phyloP scores from a whole-genome alignment of 2,888 invertebrate genomes.

The Epirrhoe tristata region DNA sequence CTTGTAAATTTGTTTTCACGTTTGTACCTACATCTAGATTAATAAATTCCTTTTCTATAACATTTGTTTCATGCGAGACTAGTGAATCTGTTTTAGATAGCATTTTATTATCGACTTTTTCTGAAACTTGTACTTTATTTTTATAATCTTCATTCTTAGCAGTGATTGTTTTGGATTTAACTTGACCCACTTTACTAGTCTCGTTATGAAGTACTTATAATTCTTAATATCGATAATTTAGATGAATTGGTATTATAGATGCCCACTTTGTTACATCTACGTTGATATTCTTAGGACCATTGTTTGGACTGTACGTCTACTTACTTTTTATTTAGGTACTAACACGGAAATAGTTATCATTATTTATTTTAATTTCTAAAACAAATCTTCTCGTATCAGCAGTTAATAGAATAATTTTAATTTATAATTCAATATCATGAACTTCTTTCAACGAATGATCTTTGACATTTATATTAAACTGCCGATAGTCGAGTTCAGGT shows the following conservation, averaged over 20 bases:
- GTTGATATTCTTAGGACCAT: slow-evolving; percentile 15
- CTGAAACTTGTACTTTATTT: neutral
- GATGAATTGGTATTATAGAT: slow-evolving; percentile 12
- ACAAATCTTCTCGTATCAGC: slow-evolving; percentile 47
- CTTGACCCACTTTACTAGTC: slow-evolving; percentile 24
- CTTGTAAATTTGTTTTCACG: slow-evolving; percentile 67
- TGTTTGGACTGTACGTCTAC: slow-evolving; percentile 16
- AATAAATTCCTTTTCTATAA: slow-evolving; percentile 47
- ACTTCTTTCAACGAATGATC: slow-evolving; percentile 58
- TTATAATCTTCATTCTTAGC: neutral
- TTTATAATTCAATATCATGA: slow-evolving; percentile 62
- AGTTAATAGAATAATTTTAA: slow-evolving; percentile 54
- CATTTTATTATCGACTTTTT: neutral
- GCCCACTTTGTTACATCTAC: neutral
- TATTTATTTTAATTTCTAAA: slow-evolving; percentile 56
- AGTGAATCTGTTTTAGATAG: slow-evolving; percentile 5
- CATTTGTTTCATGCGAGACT: slow-evolving; percentile 44
- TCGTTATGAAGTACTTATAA: slow-evolving; percentile 23
- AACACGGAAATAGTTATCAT: slow-evolving; percentile 40
- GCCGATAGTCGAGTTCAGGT: slow-evolving; percentile 56
- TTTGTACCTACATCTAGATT: slow-evolving; percentile 69
- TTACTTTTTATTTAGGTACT: slow-evolving; percentile 20
- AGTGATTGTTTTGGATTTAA: slow-evolving; percentile 1
- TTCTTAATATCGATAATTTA: slow-evolving; percentile 15
- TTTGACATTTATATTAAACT: slow-evolving; percentile 57